Evolutionary conservation across 2,888 invertebrate genomes (phyloP).

Genomic region (Agrochola litura): DNA sequence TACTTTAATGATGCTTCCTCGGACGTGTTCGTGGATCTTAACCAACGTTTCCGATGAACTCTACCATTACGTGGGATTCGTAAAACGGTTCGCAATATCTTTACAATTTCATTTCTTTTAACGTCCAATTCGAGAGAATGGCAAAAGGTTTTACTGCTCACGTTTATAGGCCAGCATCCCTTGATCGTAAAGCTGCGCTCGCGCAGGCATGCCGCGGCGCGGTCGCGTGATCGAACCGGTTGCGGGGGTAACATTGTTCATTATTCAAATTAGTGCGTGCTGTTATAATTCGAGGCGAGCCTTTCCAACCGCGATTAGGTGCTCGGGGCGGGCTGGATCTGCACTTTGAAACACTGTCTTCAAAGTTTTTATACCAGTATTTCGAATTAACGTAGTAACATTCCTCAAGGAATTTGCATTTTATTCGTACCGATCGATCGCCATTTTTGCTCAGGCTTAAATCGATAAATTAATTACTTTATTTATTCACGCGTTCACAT

Average conservation of each 20-base stretch:
- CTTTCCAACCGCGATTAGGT: conserved; percentile 77
- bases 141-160: conserved; percentile 75
- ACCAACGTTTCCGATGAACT: conserved; percentile 40
- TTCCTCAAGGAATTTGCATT: conserved; percentile 47
- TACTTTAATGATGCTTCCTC: conserved; percentile 69
- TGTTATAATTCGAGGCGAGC: conserved; percentile 85
- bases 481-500: conserved; percentile 58
- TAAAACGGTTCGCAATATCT: conserved; percentile 65
- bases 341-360: conserved; percentile 62
- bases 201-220: conserved; percentile 69
- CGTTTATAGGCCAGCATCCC: conserved; percentile 82
- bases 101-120: conserved; percentile 64
- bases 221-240: conserved; percentile 86
- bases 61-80: conserved; percentile 58
- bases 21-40: conserved; percentile 51
- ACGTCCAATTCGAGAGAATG: conserved; percentile 69
- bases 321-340: conserved; percentile 58
- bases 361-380: conserved; percentile 43
- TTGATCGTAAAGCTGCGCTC: conserved; percentile 76
- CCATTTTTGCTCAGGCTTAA: conserved; percentile 39
- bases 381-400: conserved; percentile 34
- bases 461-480: conserved; percentile 57
- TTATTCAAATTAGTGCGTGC: conserved; percentile 89
- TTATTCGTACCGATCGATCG: conserved; percentile 33
- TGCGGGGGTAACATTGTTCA: conserved; percentile 85